Conservation (phyloP, 1,140 invertebrate species). For the Ruditapes philippinarum region DNA sequence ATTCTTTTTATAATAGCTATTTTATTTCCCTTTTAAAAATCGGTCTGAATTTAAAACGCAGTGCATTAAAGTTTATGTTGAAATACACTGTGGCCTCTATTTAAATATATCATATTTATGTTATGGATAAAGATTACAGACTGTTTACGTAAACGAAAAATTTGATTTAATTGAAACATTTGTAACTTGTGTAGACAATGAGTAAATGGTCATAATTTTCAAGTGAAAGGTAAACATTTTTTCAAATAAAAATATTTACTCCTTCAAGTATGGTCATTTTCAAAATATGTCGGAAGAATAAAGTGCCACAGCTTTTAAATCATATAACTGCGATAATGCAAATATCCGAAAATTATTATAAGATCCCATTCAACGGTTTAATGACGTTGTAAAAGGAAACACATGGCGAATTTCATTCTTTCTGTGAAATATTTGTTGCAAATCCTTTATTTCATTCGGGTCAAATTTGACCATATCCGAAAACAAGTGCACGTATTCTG, state of each 20-base stretch:
- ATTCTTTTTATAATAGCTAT: not conserved
- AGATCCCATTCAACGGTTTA: too few species aligned
- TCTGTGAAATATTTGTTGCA: too few species aligned
- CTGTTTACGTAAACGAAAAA: not conserved
- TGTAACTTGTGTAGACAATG: not conserved
- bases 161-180: not conserved
- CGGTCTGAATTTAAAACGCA: not conserved
- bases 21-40: not conserved
- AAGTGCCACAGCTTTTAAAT: not conserved
- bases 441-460: too few species aligned
- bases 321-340: not conserved
- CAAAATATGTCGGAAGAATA: not conserved
- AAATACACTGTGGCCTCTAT: not conserved
- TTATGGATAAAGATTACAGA: not conserved
- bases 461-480: too few species aligned
- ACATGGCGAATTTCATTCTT: too few species aligned
- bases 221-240: not conserved
- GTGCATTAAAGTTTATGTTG: too few species aligned
- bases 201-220: not conserved
- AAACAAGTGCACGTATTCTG: too few species aligned
- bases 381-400: too few species aligned
- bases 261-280: not conserved
- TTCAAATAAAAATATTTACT: not conserved
- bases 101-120: not conserved
- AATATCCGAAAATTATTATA: not conserved